Base-by-base conservation (phyloP, 2,113 vertebrate genomes). In the Pongo abelii region DNA sequence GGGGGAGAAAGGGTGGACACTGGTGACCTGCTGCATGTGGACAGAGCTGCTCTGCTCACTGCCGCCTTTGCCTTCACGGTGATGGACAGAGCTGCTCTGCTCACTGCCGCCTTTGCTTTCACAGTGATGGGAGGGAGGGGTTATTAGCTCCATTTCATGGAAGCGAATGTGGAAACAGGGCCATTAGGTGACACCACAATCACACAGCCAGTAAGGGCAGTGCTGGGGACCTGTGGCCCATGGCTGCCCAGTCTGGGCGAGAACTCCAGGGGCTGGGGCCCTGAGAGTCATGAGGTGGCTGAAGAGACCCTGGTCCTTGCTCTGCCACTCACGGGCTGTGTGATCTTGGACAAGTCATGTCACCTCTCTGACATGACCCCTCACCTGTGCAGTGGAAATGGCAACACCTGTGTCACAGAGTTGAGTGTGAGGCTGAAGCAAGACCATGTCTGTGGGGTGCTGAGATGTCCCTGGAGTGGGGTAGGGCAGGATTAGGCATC, bases 21-120 rank as follows among this genome's bases (percentile, higher is more conserved):
- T 11, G 61, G 70, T 77, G 77, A 55, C 75, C 48, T 18, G 13
- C n/a, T 11, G 23, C 72, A 27, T 67, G 30, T 18, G 40, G 23
- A 12, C 43, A 40, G 72, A 22, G 46, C 83, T 61, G 11, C 35
- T 70, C 59, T 16, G 8, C 40, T 74, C 23, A 35, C 23, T 1
- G 11, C 13, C 0, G 6, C 40, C 38, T 1, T 1, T 14, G 18
- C 40, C 55, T 30, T 50, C 32, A 27, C 14, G 7, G 80, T 32
- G 1, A 27, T 77, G 57, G 25, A 12, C 43, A 40, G 72, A 22
- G 46, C 83, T 61, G 11, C 35, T 70, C 59, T 16, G 8, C 40
- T 74, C 23, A 35, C 23, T 1, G 11, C 13, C 0, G 6, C 40
- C 38, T 1, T 1, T 14, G 18, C 40, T 48, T 30, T 50, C 32